Percentiles rank a stretch among this genome's conserved stretches.
These are phyloP conservation scores for Goniozus legneri DNA, from an alignment of 1,140 invertebrate species.

Conservation along the genomic window DNA sequence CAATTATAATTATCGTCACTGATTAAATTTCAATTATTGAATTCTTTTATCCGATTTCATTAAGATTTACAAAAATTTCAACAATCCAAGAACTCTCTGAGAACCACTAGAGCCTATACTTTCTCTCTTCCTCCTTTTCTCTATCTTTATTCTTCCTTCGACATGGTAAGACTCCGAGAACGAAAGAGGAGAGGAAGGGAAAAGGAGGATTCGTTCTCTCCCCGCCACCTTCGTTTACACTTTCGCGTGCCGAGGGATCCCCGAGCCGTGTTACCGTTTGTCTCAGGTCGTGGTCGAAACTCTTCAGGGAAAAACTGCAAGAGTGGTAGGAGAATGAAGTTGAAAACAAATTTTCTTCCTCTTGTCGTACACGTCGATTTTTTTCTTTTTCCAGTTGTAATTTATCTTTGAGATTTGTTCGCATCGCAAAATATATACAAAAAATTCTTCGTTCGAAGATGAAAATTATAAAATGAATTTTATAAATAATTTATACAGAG, in stretches of 20 bases:
- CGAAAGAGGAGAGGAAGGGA: slow-evolving; percentile 12
- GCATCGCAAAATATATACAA: no score
- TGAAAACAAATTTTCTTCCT: background rate
- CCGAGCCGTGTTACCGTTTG: slow-evolving; percentile 34
- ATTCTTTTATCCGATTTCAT: no score
- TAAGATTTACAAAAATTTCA: no score
- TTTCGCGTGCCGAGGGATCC: slow-evolving; percentile 31
- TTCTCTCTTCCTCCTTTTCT: slow-evolving; percentile 20
- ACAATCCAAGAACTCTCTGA: slow-evolving; percentile 24
- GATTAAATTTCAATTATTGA: no score
- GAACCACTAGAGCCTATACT: slow-evolving; percentile 28
- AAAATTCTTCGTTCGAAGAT: no score
- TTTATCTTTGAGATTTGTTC: no score
- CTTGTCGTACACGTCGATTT: no score
- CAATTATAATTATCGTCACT: no score
- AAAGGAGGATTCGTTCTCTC: slow-evolving; percentile 1
- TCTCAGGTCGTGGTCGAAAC: slow-evolving; percentile 40
- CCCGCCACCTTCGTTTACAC: slow-evolving; percentile 42
- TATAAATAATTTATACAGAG: no score
- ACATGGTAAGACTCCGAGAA: slow-evolving; percentile 17
- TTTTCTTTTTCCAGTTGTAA: background rate
- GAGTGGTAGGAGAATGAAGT: background rate
- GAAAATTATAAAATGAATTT: no score
- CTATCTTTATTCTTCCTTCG: slow-evolving; percentile 16
- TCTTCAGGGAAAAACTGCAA: background rate